Base-by-base conservation (phyloP, 2,888 invertebrate genomes). In the Scotopteryx bipunctaria region DNA sequence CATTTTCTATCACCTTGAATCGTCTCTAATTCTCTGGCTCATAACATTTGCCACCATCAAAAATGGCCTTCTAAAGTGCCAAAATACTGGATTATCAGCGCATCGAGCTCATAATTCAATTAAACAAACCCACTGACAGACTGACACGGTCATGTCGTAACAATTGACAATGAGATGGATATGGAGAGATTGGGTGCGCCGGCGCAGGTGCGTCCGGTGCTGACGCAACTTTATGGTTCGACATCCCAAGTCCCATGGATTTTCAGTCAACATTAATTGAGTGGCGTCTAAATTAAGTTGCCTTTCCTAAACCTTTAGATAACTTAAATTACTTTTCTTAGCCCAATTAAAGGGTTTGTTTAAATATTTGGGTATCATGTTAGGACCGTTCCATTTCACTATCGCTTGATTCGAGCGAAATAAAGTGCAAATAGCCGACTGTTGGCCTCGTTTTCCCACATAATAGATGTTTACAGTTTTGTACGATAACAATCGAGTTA, bases 121-220 rank as follows among this genome's bases (percentile, higher is more conserved):
- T 64, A 71, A 67, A 69, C 65, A 67, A 74, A 67, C 69, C 69
- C 66, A 58, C 33, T 60, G 58, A 36, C 55, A 67, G 64, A 58
- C 25, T 60, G 67, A 67, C 62, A 67, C 54, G 54, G 64, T 67
- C 64, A 63, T 64, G 66, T 69, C 75, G 76, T 67, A 76, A 64
- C 52, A 54, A 57, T 64, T 54, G 40, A 79, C 82, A 83, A 79
- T 76, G 79, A 66, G 78, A 76, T 76, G 71, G 66, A 54, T 66
- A 69, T 44, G 73, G 69, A 57, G 67, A 69, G 76, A 78, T 77
- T 69, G 68, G 64, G 69, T 57, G 67, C 62, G 66, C 59, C 51
- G 73, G 66, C 71, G 70, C 65, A 59, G 56, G 59, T 43, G 73
- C 77, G 76, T 82, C 82, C 83, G 82, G 81, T 69, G 42, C 58